A percentile compares a stretch with the other conserved stretches of the same genome.
These are phyloP conservation scores for Plebejus melissa DNA, from an alignment of 2,888 invertebrate genomes.

Conservation along the genomic window DNA sequence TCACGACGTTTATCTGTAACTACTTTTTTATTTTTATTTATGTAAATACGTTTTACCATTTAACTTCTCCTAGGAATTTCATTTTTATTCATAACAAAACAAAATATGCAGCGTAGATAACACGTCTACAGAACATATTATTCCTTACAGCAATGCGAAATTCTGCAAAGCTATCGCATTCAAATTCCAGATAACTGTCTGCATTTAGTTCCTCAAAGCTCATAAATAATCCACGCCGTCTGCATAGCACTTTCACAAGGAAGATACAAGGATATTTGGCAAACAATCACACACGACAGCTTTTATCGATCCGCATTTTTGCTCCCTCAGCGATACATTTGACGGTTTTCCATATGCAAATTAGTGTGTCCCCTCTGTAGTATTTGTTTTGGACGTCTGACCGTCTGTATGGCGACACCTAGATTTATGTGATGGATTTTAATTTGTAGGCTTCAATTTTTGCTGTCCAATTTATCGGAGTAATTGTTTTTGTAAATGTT, in stretches of 20 bases:
- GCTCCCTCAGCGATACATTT: slow-evolving; percentile 54
- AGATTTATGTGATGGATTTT: slow-evolving; percentile 42
- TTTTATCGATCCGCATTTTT: slow-evolving; percentile 46
- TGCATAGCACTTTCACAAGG: slow-evolving; percentile 22
- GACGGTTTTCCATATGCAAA: slow-evolving; percentile 73
- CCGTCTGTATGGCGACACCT: slow-evolving; percentile 43
- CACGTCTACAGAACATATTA: not conserved
- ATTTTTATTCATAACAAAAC: not conserved
- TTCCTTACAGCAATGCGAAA: not conserved
- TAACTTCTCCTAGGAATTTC: not conserved
- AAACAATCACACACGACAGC: slow-evolving; percentile 28
- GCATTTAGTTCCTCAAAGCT: slow-evolving; percentile 15
- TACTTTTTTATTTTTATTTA: not conserved
- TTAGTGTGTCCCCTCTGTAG: slow-evolving; percentile 60
- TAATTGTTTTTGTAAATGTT: slow-evolving; percentile 32
- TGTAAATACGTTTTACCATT: not conserved
- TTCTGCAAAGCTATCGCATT: slow-evolving; percentile 15
- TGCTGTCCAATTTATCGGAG: slow-evolving; percentile 31
- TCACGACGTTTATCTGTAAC: not conserved
- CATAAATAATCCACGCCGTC: slow-evolving; percentile 21
- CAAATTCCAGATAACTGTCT: slow-evolving; percentile 19
- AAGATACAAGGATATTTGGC: slow-evolving; percentile 25
- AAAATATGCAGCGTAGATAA: slow-evolving; percentile 4
- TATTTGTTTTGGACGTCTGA: slow-evolving; percentile 70
- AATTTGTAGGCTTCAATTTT: slow-evolving; percentile 36